Conservation (phyloP, 2,888 invertebrate species). For the Lasioglossum vierecki region DNA sequence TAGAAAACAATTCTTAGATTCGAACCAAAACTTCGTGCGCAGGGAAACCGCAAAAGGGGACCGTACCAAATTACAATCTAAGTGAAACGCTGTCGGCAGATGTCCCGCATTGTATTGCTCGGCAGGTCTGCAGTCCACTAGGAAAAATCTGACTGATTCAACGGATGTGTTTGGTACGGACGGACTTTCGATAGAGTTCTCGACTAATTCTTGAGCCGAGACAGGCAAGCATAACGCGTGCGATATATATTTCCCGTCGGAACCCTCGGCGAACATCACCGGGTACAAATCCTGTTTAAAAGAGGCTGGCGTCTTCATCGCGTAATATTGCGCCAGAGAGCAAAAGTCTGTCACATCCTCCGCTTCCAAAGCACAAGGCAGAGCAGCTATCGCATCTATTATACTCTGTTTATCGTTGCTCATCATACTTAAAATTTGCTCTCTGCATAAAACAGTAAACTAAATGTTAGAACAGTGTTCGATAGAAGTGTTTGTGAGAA, state of each 20-base stretch:
- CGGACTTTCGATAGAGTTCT: constrained; percentile 89
- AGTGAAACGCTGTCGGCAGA: constrained; percentile 98
- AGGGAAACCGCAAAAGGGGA: not conserved
- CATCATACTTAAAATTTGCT: constrained; percentile 92
- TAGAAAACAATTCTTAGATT: constrained; percentile 71
- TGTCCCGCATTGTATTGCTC: constrained; percentile 99
- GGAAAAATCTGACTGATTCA: constrained; percentile 92
- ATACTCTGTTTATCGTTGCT: constrained; percentile 89
- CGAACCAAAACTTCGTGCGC: not conserved
- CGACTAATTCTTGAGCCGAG: constrained; percentile 96
- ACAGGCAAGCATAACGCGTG: constrained; percentile 98
- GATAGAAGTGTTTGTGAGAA: not conserved
- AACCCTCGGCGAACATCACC: constrained; percentile 85
- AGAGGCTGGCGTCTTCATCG: constrained; percentile 95
- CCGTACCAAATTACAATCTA: constrained; percentile 95
- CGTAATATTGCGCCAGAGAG: constrained; percentile 97
- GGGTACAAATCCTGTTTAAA: constrained; percentile 92
- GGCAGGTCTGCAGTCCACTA: constrained; percentile 97
- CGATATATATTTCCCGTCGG: constrained; percentile 88
- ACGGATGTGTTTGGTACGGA: constrained; percentile 86
- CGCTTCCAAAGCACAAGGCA: constrained; percentile 94
- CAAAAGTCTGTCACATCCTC: constrained; percentile 99
- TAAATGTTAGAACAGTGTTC: constrained; percentile 6
- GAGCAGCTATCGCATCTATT: constrained; percentile 88
- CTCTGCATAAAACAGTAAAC: constrained; percentile 84